Percentiles rank a stretch among this genome's conserved stretches.
phyloP scores from a whole-genome alignment of 2,113 vertebrate species.

The Passer montanus region DNA sequence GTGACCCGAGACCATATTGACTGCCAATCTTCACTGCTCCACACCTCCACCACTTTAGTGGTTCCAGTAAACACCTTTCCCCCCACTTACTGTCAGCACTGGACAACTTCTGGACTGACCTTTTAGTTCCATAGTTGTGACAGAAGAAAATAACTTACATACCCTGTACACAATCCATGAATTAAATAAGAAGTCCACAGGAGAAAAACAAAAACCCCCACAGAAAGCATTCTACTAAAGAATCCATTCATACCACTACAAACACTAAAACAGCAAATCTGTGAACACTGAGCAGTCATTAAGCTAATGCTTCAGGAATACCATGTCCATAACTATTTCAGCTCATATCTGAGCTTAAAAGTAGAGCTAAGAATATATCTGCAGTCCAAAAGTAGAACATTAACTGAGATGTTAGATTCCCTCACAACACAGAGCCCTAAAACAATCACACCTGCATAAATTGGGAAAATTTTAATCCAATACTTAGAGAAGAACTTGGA shows the following conservation, averaged over 20 bases:
- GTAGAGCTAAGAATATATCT: background rate
- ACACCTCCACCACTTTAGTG: background rate
- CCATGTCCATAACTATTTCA: background rate
- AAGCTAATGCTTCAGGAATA: background rate
- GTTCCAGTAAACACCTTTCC: background rate
- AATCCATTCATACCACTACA: background rate
- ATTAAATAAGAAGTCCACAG: background rate
- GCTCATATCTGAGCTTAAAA: background rate
- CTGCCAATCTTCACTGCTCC: background rate
- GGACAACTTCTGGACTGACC: background rate
- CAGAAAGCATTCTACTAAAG: background rate
- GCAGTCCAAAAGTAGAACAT: background rate
- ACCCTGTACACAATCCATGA: background rate
- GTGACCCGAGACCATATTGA: background rate
- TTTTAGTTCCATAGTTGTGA: background rate
- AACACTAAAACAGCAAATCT: background rate
- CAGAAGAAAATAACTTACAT: background rate
- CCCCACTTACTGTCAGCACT: background rate
- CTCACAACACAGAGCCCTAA: background rate
- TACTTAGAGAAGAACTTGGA: background rate
- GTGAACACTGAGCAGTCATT: background rate
- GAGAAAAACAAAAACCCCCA: fast-evolving
- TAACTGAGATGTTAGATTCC: background rate
- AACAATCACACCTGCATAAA: background rate
- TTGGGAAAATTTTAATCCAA: background rate